Conservation (phyloP, 2,888 invertebrate species). For the Parascotia fuliginaria region DNA sequence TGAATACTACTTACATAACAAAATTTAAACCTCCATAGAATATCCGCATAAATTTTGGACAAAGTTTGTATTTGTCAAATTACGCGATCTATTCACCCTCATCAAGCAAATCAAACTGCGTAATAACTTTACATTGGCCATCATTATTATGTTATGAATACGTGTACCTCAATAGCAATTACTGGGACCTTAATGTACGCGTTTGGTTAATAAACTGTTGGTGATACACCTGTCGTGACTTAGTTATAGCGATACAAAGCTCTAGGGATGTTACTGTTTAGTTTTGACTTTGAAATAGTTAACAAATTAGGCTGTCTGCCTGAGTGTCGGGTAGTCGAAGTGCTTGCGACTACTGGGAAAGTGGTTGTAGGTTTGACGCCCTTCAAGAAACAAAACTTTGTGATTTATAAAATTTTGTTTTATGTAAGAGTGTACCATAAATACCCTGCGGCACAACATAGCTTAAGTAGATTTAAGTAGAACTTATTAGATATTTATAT, state of each 20-base stretch:
- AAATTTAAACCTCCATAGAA: not conserved
- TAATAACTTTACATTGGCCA: conserved; percentile 31
- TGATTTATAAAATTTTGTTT: too few relatives aligned
- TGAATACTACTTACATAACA: not conserved
- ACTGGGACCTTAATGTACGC: conserved; percentile 19
- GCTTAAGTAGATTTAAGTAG: too few relatives aligned
- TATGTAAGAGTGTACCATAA: too few relatives aligned
- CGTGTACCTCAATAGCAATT: conserved; percentile 27
- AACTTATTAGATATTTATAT: too few relatives aligned
- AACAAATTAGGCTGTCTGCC: not conserved
- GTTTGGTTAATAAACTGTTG: conserved; percentile 19
- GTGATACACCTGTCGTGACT: conserved; percentile 1
- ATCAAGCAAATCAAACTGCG: conserved; percentile 42
- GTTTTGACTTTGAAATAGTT: not conserved
- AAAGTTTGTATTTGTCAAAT: conserved; percentile 28
- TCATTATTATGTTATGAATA: conserved; percentile 34
- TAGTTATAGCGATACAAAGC: not conserved
- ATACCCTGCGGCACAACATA: too few relatives aligned
- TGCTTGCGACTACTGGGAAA: too few relatives aligned
- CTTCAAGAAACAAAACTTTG: too few relatives aligned
- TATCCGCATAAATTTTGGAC: conserved; percentile 27
- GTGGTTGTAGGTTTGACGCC: too few relatives aligned
- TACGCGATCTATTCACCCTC: conserved; percentile 20
- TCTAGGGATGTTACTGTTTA: not conserved
- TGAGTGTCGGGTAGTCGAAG: too few relatives aligned